Base-by-base conservation (phyloP, 2,797 vertebrate genomes). In the Eulemur albifrons region DNA sequence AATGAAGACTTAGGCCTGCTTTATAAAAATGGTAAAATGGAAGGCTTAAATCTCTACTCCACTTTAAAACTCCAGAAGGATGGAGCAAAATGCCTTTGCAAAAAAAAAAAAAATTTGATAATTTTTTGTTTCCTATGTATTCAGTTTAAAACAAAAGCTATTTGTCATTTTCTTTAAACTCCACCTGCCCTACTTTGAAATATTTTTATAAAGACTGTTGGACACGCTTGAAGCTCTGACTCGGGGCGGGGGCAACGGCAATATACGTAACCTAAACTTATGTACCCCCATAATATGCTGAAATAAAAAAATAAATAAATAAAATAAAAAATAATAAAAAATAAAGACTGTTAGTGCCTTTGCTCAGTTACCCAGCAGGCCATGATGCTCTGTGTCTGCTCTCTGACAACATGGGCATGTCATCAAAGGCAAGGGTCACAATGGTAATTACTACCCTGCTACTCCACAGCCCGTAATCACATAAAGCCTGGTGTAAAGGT, bases 381-480 rank as follows among this genome's bases (percentile, higher is more conserved):
- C 79, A 3, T 8, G 75, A 25, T 30, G 35, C 54, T 93, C 63
- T 23, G 12, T 6, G 10, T n/a, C 85, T 48, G n/a, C n/a, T 52
- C 38, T 70, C 61, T 38, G 82, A 63, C 0, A 23, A 18, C 7
- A 83, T 95, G 81, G 73, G 23, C 93, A 50, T 96, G 95, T 92
- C 32, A 65, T 17, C 15, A 65, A n/a, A 65, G 85, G 48, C 7
- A 65, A 97, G 88, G 90, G 69, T 77, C 87, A 67, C 0, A 0
- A 67, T 5, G 8, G 90, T 95, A 96, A 96, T 96, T 93, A 77
- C 84, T 82, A 81, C 54, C 45, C 85, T 96, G 91, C 45, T 54
- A 48, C 96, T 65, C 63, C 95, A 96, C 88, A 2, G 14, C 92
- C 79, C 4, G 38, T 67, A 92, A 97, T 96, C 77, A 61, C 45